Evolutionary conservation across 2,797 vertebrate species (phyloP).

Genomic region (Pseudochaenichthys georgianus): DNA sequence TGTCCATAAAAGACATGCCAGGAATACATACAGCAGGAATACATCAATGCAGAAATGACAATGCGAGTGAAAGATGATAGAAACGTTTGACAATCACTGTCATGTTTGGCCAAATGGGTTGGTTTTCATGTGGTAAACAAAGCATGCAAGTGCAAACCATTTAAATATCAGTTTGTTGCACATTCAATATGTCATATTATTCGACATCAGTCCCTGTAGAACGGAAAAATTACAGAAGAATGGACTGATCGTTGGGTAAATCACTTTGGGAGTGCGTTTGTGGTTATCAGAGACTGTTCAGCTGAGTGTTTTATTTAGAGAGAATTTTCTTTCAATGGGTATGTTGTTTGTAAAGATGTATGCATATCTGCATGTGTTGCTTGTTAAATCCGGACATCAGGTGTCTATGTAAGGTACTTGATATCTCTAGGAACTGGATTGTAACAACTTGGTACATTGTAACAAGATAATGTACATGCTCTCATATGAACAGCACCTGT

Average conservation of each 20-base stretch:
- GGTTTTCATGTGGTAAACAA: conserved; percentile 1
- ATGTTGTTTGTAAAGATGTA: neutral
- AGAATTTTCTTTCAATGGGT: too few relatives aligned
- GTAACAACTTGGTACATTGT: neutral
- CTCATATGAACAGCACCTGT: neutral
- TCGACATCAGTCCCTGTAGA: neutral
- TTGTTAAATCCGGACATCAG: neutral
- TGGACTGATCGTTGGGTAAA: neutral
- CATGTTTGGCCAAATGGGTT: neutral
- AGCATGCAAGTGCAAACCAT: neutral
- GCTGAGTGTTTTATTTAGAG: neutral
- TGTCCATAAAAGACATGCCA: conserved; percentile 14
- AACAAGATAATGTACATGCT: neutral
- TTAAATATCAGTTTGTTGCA: conserved; percentile 4
- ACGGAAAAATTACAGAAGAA: neutral
- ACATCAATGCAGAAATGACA: conserved; percentile 7
- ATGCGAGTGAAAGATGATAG: neutral
- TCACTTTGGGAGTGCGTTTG: neutral
- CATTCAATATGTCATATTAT: neutral
- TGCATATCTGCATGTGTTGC: neutral
- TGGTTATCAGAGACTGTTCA: neutral
- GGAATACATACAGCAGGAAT: neutral
- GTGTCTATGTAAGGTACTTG: too few relatives aligned
- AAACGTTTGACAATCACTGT: conserved; percentile 5
- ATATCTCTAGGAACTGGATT: neutral